Evolutionary conservation across 2,113 vertebrate genomes (phyloP), one percentile per base, ranked within the genome.

Genomic region (Vidua chalybeata): DNA sequence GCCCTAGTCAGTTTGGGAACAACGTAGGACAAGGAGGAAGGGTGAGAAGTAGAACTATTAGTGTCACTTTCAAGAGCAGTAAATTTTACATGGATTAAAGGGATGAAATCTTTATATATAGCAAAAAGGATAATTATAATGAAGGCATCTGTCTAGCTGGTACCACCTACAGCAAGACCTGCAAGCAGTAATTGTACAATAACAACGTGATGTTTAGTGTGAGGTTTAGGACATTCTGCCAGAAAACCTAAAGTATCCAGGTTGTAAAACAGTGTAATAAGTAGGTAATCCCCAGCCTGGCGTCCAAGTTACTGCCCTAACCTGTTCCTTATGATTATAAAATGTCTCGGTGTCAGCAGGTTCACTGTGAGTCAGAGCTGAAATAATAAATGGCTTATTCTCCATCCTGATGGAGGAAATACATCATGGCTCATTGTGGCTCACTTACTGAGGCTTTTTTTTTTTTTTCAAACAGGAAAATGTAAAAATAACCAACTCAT

Each of bases 301-400:
- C 96, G 51, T 96, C 97, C 96, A 97, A 89, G 95, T 91, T 96
- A 97, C 97, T 98, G 97, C 97, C 97, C 97, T 94, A 98, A 98
- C 97, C 97, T 98, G 98, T 97, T 98, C 96, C 95, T 97, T 97
- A 97, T 96, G 97, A 98, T 98, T 97, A 98, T 96, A 97, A 98
- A 98, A 98, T 96, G 96, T 96, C 97, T 95, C 61, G 28, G 95
- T 98, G 98, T 98, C 98, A 98, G 98, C 98, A 98, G 97, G 98
- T 98, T 98, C 98, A 98, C 95, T 94, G 86, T 98, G 98, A 98
- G 98, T 98, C 98, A 98, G 98, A 98, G 97, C 97, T 98, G 98
- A 98, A 98, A 99, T 98, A 99, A 99, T 98, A 99, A 98, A 99
- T 98, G 98, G 98, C 98, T 98, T 98, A 98, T 99, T 99, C 99